A percentile compares a stretch with the other conserved stretches of the same genome.
phyloP scores from a whole-genome alignment of 2,888 invertebrate species.

The Hermodice carunculata region DNA sequence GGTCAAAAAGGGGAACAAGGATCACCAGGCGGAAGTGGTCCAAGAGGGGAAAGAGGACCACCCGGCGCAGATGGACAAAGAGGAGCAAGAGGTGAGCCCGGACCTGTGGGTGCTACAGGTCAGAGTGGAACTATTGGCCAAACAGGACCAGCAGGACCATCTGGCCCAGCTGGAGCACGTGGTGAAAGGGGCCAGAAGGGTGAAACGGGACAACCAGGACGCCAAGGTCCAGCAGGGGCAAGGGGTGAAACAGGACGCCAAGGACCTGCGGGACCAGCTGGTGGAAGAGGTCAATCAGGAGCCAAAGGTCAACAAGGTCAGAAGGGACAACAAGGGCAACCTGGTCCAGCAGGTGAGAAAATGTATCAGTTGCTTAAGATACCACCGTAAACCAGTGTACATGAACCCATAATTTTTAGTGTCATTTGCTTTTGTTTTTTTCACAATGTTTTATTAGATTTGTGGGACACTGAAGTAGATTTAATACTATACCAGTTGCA shows the following conservation, averaged over 20 bases:
- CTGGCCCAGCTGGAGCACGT: slow-evolving; percentile 24
- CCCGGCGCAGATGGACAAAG: neutral
- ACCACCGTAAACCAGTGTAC: too few species aligned
- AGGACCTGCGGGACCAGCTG: slow-evolving; percentile 15
- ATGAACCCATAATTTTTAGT: too few species aligned
- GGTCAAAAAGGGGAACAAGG: slow-evolving; percentile 26
- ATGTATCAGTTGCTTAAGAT: too few species aligned
- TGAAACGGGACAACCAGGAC: slow-evolving; percentile 18
- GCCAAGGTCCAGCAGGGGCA: neutral
- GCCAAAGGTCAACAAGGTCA: too few species aligned
- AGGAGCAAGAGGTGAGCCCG: neutral
- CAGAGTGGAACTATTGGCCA: too few species aligned
- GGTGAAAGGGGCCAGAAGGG: slow-evolving; percentile 25
- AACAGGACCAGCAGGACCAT: slow-evolving; percentile 24
- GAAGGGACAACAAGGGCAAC: slow-evolving; percentile 1
- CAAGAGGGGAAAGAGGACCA: neutral
- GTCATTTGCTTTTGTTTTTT: too few species aligned
- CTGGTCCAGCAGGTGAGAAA: too few species aligned
- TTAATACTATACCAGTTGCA: too few species aligned
- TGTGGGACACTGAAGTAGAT: too few species aligned
- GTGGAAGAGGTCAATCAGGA: slow-evolving; percentile 10
- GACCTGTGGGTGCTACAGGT: neutral
- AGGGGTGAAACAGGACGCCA: slow-evolving; percentile 14
- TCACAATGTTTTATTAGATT: too few species aligned
- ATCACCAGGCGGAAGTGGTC: neutral